Conservation (phyloP, 2,113 vertebrate genomes). For the Pelusios castaneus region DNA sequence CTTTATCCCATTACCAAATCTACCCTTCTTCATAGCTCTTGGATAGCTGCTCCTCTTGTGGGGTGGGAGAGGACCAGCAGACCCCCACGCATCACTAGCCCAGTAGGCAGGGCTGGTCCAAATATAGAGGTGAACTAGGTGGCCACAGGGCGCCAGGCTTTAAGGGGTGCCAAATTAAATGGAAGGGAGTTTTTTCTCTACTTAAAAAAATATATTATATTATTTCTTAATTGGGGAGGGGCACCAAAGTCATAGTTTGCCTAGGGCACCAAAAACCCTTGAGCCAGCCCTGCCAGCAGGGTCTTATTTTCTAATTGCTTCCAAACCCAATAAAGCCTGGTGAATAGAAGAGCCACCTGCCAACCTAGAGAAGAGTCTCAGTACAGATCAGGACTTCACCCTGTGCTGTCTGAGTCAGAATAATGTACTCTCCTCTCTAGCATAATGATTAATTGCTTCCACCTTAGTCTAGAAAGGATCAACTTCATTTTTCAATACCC, state of each 20-base stretch:
- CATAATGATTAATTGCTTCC: neutral
- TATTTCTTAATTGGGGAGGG: no score
- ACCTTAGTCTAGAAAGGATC: rapidly evolving
- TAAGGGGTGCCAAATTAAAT: no score
- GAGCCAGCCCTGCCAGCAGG: no score
- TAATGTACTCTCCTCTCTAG: neutral
- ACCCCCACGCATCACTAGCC: rapidly evolving
- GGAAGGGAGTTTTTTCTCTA: no score
- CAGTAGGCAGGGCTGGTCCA: no score
- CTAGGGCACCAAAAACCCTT: no score
- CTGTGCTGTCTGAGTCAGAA: neutral
- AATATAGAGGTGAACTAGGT: no score
- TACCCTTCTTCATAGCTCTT: neutral
- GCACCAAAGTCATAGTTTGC: no score
- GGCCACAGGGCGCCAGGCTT: no score
- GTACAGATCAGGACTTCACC: rapidly evolving
- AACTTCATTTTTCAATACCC: neutral
- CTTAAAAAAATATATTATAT: no score
- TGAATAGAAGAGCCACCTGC: rapidly evolving
- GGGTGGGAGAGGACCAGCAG: rapidly evolving
- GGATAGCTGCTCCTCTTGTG: rapidly evolving
- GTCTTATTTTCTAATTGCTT: rapidly evolving
- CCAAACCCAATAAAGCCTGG: rapidly evolving
- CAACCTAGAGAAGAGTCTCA: rapidly evolving
- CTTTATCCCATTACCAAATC: neutral